Base-by-base conservation (phyloP, 1,140 invertebrate genomes). In the Drosophila sp. region DNA sequence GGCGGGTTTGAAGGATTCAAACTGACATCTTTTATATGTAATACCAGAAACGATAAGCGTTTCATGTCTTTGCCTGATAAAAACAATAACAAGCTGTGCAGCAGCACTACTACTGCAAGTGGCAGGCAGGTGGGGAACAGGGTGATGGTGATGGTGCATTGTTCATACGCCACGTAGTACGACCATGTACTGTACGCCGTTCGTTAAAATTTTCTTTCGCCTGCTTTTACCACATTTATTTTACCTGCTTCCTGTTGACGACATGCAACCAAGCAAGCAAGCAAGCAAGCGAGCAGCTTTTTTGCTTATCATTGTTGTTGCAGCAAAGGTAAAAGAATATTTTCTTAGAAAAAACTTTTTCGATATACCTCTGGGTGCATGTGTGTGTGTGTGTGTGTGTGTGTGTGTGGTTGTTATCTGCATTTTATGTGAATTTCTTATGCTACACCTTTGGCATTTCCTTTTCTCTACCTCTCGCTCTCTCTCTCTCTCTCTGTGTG, bases 191-290 rank as follows among this genome's bases (percentile, higher is more conserved):
- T 3, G 44, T 47, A 50, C 23, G 44, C 61, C 66, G 65, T 76
- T 76, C 74, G 74, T 76, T 76, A 76, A 73, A 66, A 76, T 79
- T 83, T 75, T 71, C 79, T 69, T 68, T 60, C 60, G 64, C 66
- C 60, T 83, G 65, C 72, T 79, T 79, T 79, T 83, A 76, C 83
- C 79, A 81, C 83, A 86, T 87, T 86, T 86, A 86, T 87, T 87
- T 82, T 74, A 69, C 57, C 60, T 38, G 41, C 60, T 76, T 76
- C 74, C 66, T 77, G 75, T 77, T 71, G 75, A 76, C 75, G 75
- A 77, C 75, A 66, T 77, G 73, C 73, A 76, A 73, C 72, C 70
- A 65, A 71, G 38, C 55, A 55, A 67, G 72, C 65, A 58, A 44
- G 30, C 17, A 17, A 60, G 71, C 70, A 17, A 66, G 66, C 44